phyloP scores from a whole-genome alignment of 2,888 invertebrate species.

The Phortica okadai region DNA sequence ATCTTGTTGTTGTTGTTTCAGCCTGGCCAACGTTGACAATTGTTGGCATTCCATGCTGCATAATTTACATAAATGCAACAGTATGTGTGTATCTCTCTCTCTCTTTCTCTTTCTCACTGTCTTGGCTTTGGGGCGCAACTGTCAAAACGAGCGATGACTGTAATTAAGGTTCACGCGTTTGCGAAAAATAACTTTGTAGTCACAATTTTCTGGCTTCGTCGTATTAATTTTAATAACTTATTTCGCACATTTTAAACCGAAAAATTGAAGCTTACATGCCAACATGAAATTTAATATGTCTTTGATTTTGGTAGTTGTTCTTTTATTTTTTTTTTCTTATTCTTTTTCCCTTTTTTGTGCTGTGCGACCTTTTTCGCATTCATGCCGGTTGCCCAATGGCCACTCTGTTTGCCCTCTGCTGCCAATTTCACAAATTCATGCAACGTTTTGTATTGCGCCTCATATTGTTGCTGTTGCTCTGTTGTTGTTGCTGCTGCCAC shows the following conservation, averaged over 20 bases:
- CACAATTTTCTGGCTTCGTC: constrained; percentile 28
- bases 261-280: constrained; percentile 5
- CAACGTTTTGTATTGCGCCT: constrained; percentile 62
- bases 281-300: constrained; percentile 65
- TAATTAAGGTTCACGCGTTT: constrained; percentile 18
- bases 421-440: constrained; percentile 69
- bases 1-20: neutral
- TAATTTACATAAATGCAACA: constrained; percentile 7
- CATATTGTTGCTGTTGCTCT: constrained; percentile 14
- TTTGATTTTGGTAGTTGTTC: constrained; percentile 41
- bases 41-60: constrained; percentile 13
- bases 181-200: neutral
- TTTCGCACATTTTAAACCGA: constrained; percentile 41
- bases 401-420: constrained; percentile 51
- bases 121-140: constrained; percentile 29
- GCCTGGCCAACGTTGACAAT: constrained; percentile 9
- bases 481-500: neutral
- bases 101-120: neutral
- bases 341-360: neutral
- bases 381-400: constrained; percentile 34
- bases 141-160: constrained; percentile 27
- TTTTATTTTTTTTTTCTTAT: constrained; percentile 6
- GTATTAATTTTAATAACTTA: constrained; percentile 66
- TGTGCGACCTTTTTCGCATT: neutral
- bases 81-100: no score